Evolutionary conservation across 2,888 invertebrate species (phyloP).

Genomic region (Drosophila buzzatii): DNA sequence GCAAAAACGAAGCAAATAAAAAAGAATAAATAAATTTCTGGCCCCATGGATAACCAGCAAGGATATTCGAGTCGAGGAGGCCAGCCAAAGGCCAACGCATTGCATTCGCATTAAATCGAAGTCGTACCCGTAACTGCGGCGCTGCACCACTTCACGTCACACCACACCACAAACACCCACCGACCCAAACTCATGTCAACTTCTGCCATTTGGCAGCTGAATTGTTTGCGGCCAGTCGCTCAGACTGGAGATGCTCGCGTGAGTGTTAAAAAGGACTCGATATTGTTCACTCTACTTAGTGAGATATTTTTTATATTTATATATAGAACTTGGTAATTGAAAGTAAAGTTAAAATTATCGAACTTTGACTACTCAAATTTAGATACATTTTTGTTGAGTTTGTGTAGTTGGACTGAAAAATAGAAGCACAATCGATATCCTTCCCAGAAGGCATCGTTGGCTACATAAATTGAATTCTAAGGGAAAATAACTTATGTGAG

Average conservation of each 20-base stretch:
- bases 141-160: conserved; percentile 1
- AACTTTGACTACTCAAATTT: too few species aligned
- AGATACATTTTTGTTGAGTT: background rate
- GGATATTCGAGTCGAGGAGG: conserved; percentile 41
- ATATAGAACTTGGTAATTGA: too few species aligned
- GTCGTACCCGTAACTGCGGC: conserved; percentile 56
- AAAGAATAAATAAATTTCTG: conserved; percentile 50
- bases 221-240: conserved; percentile 57
- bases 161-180: background rate
- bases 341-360: too few species aligned
- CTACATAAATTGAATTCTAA: background rate
- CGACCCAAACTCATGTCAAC: conserved; percentile 29
- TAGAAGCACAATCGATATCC: background rate
- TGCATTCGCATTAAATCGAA: conserved; percentile 83
- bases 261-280: conserved; percentile 7
- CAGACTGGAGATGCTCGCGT: conserved; percentile 41
- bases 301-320: too few species aligned
- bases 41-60: conserved; percentile 44
- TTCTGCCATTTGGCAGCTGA: conserved; percentile 74
- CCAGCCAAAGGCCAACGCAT: conserved; percentile 55
- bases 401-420: background rate
- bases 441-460: too few species aligned
- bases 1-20: conserved; percentile 3
- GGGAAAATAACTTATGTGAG: background rate
- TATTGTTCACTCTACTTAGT: background rate